Evolutionary conservation across 2,113 vertebrate genomes (phyloP).

Genomic region (Cynopterus brachyotis): DNA sequence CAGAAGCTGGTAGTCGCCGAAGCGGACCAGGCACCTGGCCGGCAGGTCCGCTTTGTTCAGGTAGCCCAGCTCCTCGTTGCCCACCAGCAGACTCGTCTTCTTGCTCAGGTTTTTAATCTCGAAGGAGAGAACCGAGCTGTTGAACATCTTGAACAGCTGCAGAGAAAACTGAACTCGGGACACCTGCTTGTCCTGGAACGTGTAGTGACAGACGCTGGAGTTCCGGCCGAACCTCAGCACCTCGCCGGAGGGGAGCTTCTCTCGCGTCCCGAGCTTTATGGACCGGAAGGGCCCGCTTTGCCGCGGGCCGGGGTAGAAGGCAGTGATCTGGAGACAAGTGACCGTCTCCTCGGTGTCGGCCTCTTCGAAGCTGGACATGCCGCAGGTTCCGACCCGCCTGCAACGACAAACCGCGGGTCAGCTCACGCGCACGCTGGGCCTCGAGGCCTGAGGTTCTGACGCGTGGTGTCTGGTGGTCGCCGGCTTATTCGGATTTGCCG

Average conservation of each 20-base stretch:
- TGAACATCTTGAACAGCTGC: slow-evolving; percentile 85
- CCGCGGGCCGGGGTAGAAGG: slow-evolving; percentile 90
- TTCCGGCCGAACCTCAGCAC: slow-evolving; percentile 89
- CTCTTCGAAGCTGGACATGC: slow-evolving; percentile 82
- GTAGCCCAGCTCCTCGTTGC: slow-evolving; percentile 83
- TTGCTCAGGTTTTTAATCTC: slow-evolving; percentile 94
- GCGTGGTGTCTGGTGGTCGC: neutral
- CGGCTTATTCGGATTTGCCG: neutral
- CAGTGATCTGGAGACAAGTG: slow-evolving; percentile 87
- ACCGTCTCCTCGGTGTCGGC: slow-evolving; percentile 89
- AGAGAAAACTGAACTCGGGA: slow-evolving; percentile 91
- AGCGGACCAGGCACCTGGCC: slow-evolving; percentile 85
- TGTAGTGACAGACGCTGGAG: slow-evolving; percentile 83
- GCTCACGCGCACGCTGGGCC: neutral
- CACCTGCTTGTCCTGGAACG: slow-evolving; percentile 85
- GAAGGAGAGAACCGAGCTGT: slow-evolving; percentile 83
- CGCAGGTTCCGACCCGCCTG: neutral
- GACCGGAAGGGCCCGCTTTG: slow-evolving; percentile 80
- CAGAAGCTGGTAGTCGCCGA: slow-evolving; percentile 91
- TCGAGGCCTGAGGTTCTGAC: neutral
- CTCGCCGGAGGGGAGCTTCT: slow-evolving; percentile 83
- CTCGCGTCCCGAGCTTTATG: slow-evolving; percentile 77
- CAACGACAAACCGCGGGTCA: neutral
- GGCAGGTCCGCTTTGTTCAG: slow-evolving; percentile 90
- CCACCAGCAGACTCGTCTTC: slow-evolving; percentile 84